A percentile compares a stretch with the other conserved stretches of the same genome.
Conservation (phyloP, 2,797 vertebrate genomes). For the Danionella dracula region DNA sequence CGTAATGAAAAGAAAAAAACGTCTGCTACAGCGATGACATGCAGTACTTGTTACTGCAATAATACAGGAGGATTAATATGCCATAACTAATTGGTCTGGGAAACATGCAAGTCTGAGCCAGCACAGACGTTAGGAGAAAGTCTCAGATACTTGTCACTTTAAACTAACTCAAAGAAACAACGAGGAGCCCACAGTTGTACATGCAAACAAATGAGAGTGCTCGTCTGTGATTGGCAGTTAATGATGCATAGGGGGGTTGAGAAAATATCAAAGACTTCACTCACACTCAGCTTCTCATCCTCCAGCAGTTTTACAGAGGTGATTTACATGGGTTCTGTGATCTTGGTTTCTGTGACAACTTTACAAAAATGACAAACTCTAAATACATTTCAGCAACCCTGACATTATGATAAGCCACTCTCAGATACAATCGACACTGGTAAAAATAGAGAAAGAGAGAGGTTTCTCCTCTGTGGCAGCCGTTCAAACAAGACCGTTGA, state of each 20-base stretch:
- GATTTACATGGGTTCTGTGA: conserved; percentile 74
- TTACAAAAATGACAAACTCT: conserved; percentile 87
- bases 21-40: conserved; percentile 29
- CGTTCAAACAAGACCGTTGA: conserved; percentile 70
- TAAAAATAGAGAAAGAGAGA: conserved; percentile 49
- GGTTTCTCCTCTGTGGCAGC: conserved; percentile 67
- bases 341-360: conserved; percentile 69
- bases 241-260: conserved; percentile 58
- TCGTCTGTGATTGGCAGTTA: conserved; percentile 75
- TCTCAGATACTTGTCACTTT: conserved; percentile 24
- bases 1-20: conserved; percentile 5
- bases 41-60: conserved; percentile 37
- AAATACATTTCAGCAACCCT: conserved; percentile 74
- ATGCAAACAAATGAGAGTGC: conserved; percentile 42
- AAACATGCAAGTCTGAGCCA: conserved; percentile 29
- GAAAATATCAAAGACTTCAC: conserved; percentile 73
- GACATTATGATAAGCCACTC: conserved; percentile 78
- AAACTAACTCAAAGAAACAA: conserved; percentile 25
- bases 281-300: conserved; percentile 59
- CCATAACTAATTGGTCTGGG: conserved; percentile 41
- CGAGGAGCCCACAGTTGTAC: neutral
- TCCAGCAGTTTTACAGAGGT: conserved; percentile 78
- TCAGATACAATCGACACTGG: conserved; percentile 82
- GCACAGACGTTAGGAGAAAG: conserved; percentile 25
- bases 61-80: conserved; percentile 46